Evolutionary conservation across 2,113 vertebrate genomes (phyloP), one percentile per base, ranked within the genome.

Genomic region (Ellobius talpinus): DNA sequence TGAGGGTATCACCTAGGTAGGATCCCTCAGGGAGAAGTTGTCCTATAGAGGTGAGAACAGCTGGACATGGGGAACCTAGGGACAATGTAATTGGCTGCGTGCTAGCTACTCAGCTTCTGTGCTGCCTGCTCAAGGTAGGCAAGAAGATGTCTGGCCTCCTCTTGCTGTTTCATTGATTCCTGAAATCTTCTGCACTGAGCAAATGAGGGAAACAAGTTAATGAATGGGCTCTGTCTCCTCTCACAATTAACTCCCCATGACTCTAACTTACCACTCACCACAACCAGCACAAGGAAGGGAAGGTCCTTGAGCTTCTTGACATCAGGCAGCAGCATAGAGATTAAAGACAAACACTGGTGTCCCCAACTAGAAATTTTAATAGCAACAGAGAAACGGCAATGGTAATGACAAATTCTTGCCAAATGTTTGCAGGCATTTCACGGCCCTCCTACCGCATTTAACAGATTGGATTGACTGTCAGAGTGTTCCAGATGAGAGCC

Each of bases 201-300:
- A 93, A 95, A 93, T 50, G 63, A 89, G 14, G 52, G 9, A 95
- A 94, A 93, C 42, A 63, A 84, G 39, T 29, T 63, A 84, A 87
- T 39, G 77, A 88, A 77, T 68, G 50, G 7, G 6, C 55, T 78
- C 70, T 19, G 9, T 36, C 39, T 91, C 63, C 39, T 42, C 33
- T 65, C 45, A 87, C 78, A 68, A 33, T 73, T 74, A 65, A 23
- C 42, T 24, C 3, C 39, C 8, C 6, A 2, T 52, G 11, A 19
- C 14, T 85, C 50, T 72, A 89, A 58, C 68, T 90, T 58, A 55
- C 36, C 52, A 17, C 73, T 58, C 47, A 82, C 29, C 8, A 89
- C n/a, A 82, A 14, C 50, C 39, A 47, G 0, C 24, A 24, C 13
- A n/a, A 31, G 26, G 77, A 94, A 89, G 85, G 0, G 17, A 94